phyloP scores from a whole-genome alignment of 2,113 vertebrate species.

The Pyxicephalus adspersus region DNA sequence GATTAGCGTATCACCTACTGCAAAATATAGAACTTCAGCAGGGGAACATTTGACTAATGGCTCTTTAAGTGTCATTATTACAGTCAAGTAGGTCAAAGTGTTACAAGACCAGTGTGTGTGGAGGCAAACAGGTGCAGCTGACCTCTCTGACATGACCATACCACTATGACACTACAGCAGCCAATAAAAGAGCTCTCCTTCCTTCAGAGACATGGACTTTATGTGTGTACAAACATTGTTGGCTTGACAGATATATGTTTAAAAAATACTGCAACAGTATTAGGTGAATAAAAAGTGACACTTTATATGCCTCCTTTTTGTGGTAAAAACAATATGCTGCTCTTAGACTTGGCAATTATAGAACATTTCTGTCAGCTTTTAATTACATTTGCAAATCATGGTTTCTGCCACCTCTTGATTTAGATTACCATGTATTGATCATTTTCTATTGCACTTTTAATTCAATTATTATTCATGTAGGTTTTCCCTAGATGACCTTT shows the following conservation, averaged over 20 bases:
- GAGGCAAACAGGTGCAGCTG: constrained; percentile 80
- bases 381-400: too few relatives aligned
- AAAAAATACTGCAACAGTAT: constrained; percentile 42
- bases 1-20: constrained; percentile 79
- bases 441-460: too few relatives aligned
- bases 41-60: constrained; percentile 78
- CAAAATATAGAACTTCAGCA: constrained; percentile 69
- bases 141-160: constrained; percentile 69
- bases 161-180: constrained; percentile 73
- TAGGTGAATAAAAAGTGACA: neutral
- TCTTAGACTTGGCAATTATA: too few relatives aligned
- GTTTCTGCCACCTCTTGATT: too few relatives aligned
- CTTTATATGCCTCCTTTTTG: neutral
- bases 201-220: constrained; percentile 65
- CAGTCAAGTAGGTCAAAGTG: constrained; percentile 82
- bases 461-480: too few relatives aligned
- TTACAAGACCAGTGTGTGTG: constrained; percentile 74
- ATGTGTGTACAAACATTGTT: constrained; percentile 61
- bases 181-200: constrained; percentile 67
- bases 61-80: constrained; percentile 75
- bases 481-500: too few relatives aligned
- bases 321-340: too few relatives aligned
- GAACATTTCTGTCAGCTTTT: too few relatives aligned
- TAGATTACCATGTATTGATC: too few relatives aligned
- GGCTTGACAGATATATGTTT: constrained; percentile 58